These are phyloP conservation scores for Rhinella marina DNA, from an alignment of 2,797 vertebrate genomes.

Conservation along the genomic window DNA sequence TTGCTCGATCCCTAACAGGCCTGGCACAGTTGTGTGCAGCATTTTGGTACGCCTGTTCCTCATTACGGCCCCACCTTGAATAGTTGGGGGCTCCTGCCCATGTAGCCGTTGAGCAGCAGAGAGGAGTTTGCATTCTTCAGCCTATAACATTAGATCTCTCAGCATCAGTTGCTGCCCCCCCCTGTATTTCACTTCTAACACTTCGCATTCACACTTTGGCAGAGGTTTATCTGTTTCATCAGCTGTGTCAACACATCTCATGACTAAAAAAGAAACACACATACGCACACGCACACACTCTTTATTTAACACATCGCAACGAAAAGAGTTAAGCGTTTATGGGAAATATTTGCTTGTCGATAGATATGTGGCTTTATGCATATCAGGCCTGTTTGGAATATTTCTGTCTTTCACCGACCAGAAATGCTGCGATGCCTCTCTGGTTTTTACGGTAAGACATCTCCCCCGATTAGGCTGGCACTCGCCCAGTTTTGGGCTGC, in stretches of 20 bases:
- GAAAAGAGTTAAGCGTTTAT: background rate
- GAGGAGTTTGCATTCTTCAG: slow-evolving; percentile 36
- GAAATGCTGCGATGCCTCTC: background rate
- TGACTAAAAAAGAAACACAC: slow-evolving; percentile 18
- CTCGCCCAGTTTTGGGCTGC: background rate
- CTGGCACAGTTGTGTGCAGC: slow-evolving; percentile 9
- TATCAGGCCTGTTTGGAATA: background rate
- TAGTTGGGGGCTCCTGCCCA: slow-evolving; percentile 16
- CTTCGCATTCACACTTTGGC: slow-evolving; percentile 39
- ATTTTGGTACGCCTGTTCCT: slow-evolving; percentile 25
- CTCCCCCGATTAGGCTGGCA: background rate
- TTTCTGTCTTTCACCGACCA: background rate
- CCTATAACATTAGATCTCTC: slow-evolving; percentile 12
- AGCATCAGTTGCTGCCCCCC: background rate
- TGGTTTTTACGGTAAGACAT: background rate
- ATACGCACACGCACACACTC: background rate
- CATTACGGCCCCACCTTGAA: slow-evolving; percentile 25
- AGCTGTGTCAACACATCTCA: slow-evolving; percentile 34
- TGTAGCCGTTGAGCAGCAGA: background rate
- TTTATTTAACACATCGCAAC: slow-evolving; percentile 27
- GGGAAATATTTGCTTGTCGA: slow-evolving; percentile 12
- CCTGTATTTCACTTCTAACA: slow-evolving; percentile 29
- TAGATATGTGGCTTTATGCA: background rate
- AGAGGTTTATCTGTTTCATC: slow-evolving; percentile 46
- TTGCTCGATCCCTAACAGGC: slow-evolving; percentile 8